A percentile compares a stretch with the other conserved stretches of the same genome.
Evolutionary conservation across 1,140 invertebrate species (phyloP).

Genomic region (Semibalanus balanoides): DNA sequence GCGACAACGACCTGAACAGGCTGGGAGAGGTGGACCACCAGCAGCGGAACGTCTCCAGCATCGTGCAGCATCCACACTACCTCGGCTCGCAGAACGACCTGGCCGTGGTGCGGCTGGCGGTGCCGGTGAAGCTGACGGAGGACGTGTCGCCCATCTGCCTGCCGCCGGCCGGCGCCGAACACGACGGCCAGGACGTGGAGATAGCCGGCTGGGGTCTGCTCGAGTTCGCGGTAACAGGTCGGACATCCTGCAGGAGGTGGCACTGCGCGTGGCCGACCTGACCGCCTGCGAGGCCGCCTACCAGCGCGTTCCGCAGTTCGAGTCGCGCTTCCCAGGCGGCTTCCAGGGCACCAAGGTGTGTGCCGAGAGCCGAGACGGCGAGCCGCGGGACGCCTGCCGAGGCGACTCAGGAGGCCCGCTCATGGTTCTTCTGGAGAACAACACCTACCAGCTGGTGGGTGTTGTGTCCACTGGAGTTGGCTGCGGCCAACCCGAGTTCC

Average conservation of each 20-base stretch:
- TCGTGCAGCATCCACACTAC: slow-evolving; percentile 32
- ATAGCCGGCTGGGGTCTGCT: slow-evolving; percentile 46
- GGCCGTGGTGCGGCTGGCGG: slow-evolving; percentile 41
- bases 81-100: slow-evolving; percentile 36
- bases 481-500: slow-evolving; percentile 23
- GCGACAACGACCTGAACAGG: slow-evolving; percentile 37
- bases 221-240: slow-evolving; percentile 37
- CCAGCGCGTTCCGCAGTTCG: background rate
- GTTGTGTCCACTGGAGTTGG: slow-evolving; percentile 24
- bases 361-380: slow-evolving; percentile 1
- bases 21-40: slow-evolving; percentile 7
- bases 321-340: background rate
- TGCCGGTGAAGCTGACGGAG: slow-evolving; percentile 35
- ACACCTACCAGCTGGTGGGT: slow-evolving; percentile 23
- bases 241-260: slow-evolving; percentile 40
- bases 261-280: slow-evolving; percentile 39
- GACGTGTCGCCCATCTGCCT: slow-evolving; percentile 44
- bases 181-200: slow-evolving; percentile 30
- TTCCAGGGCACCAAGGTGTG: slow-evolving; percentile 16
- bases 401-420: slow-evolving; percentile 26
- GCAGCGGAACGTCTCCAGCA: slow-evolving; percentile 14
- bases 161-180: slow-evolving; percentile 37
- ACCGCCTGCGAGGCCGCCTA: slow-evolving; percentile 30
- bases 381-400: slow-evolving; percentile 15
- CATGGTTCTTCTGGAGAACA: slow-evolving; percentile 12